Evolutionary conservation across 2,888 invertebrate genomes (phyloP), one percentile per base, ranked within the genome.

Genomic region (Ctena decussata): DNA sequence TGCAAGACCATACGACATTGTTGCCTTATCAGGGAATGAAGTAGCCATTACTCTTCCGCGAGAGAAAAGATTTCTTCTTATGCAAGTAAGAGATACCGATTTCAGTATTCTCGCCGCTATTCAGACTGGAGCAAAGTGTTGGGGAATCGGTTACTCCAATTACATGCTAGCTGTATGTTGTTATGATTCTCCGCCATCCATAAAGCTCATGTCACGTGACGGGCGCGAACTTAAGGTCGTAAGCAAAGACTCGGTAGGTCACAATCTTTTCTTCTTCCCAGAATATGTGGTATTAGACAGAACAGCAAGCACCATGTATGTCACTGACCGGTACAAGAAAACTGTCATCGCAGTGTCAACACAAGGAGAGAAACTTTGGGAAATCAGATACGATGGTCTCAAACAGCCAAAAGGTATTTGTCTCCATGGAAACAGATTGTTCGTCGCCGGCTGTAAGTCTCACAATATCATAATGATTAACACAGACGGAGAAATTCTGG

Each of bases 141-240:
- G 89, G 89, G 90, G 90, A 21, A 86, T 90, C 37, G 83, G 81
- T 5, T 90, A 84, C 49, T 89, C 89, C 8, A 89, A 90, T 53
- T 86, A 89, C 74, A 85, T 86, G 74, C 80, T 90, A 18, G 90
- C 90, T n/a, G 86, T 90, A 15, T 87, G 89, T 30, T 90, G 90
- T 60, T 90, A 90, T 41, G 87, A 87, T 30, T 89, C 89, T 2
- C 90, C 90, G 15, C 90, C 90, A 27, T 77, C 86, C n/a, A 79
- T 90, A 15, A 90, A 90, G 76, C 84, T 90, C 1, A 90, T 90
- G 90, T 87, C 90, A 71, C 89, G 89, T 80, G 90, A 90, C 46
- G 90, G 90, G 18, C 82, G 90, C 27, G 90, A 90, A 80, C 77
- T 90, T 39, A 89, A 89, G 79, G 82, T 86, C 57, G 86, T 90